Evolutionary conservation across 2,113 vertebrate species (phyloP), one percentile per base, ranked within the genome.

Genomic region (Hepsetus odoe): DNA sequence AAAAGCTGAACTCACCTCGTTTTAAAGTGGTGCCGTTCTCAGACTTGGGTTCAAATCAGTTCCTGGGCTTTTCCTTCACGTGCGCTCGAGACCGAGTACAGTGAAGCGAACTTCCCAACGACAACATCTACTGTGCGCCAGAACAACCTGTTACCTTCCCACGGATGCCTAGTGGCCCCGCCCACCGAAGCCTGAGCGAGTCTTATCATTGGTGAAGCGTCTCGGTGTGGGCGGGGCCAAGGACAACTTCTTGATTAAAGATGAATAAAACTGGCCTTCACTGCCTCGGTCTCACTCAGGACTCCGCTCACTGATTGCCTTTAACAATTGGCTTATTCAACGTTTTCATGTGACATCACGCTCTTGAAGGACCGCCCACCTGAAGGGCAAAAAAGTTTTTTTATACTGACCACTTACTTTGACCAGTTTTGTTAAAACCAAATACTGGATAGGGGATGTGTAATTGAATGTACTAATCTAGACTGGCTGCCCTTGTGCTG

Each of bases 141-240:
- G 67, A 62, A 69, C 91, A 92, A 93, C 92, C 92, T 93, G 92
- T 94, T 94, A 92, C 91, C 92, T 92, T 87, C 79, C 88, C 69
- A 72, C 77, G 51, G 88, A 89, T 83, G 86, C 30, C n/a, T 33
- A 42, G 69, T 22, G 9, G 85, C 73, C 78, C 90, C 90, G 90
- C 91, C 92, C 85, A 86, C 33, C 51, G 10, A 46, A 44, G 32
- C 82, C 61, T 1, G 4, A 22, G 0, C 0, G 13, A 40, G 70
- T 7, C 7, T 53, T 71, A 5, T 82, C 66, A 92, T 93, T 92
- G 92, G 91, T 22, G 58, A 3, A 56, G 11, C 1, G 2, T 0
- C 8, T 26, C 4, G 0, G 1, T 0, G 1, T 68, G 7, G 90
- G 90, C 74, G 88, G 89, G 53, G 22, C 64, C 65, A 4, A 0